Evolutionary conservation across 1,140 invertebrate species (phyloP), one percentile per base, ranked within the genome.

Genomic region (Scaptomyza hsui): DNA sequence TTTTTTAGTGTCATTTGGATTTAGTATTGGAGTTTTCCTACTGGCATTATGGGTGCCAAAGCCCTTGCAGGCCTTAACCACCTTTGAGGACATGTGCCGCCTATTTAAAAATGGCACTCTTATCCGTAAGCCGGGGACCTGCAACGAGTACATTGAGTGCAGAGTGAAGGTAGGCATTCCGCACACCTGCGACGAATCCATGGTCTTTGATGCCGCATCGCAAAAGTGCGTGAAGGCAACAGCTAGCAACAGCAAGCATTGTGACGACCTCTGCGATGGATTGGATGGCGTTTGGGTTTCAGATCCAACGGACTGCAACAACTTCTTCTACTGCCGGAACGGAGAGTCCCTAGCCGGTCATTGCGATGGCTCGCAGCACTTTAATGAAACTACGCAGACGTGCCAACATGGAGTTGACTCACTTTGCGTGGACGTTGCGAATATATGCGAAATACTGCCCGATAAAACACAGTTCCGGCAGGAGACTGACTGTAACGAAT

Each of bases 111-210:
- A 76, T 45, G 77, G 77, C 16, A 89, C 74, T 5, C 32, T 37
- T 1, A 48, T 90, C 32, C 73, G 79, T 0, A 81, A 78, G 32
- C 89, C 89, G 0, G 79, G 60, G 10, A 65, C 74, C 13, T 90
- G 89, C n/a, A 45, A 78, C 16, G 63, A 85, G 47, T 90, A 88
- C 44, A 88, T 90, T 32, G 42, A 68, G 6, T 90, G 89, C 47
- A 19, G 5, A 4, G 51, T 57, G 10, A 55, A 45, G 5, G 45
- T 39, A 1, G 77, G 72, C 10, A 55, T n/a, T 9, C 3, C 71
- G 0, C 10, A 63, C 10, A 53, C 12, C 10, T 90, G 89, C 9
- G 15, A 15, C 1, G 47, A 42, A 5, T 15, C 32, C 4, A 6
- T 65, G 35, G 42, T 59, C 2, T 90, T 79, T n/a, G 51, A 75